These are phyloP conservation scores for Tupiocoris notatus DNA, from an alignment of 2,888 invertebrate species.

Conservation along the genomic window DNA sequence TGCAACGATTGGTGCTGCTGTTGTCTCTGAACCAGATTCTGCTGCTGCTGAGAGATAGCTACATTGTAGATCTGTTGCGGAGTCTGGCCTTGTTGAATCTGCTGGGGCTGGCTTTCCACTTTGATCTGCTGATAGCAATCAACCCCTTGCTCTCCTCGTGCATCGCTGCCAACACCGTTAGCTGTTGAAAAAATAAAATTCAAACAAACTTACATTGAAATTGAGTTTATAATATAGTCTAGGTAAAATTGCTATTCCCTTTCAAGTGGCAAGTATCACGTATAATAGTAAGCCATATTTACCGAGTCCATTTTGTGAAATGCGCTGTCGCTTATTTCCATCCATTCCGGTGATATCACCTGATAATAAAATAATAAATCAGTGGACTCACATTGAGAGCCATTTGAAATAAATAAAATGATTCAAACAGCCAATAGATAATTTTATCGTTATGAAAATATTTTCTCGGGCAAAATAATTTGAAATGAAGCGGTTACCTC, in stretches of 20 bases:
- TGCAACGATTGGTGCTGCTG: slow-evolving; percentile 26
- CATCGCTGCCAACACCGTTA: slow-evolving; percentile 1
- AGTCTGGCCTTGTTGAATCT: not conserved
- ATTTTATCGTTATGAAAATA: too few species aligned
- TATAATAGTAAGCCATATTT: too few species aligned
- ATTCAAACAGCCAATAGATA: too few species aligned
- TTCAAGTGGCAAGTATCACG: too few species aligned
- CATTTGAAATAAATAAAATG: too few species aligned
- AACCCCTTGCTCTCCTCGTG: slow-evolving; percentile 2
- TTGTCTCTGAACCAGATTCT: slow-evolving; percentile 4
- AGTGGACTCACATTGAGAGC: too few species aligned
- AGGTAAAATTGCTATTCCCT: too few species aligned
- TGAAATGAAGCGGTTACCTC: slow-evolving; percentile 24
- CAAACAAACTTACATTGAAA: too few species aligned
- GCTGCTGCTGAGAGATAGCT: slow-evolving; percentile 25
- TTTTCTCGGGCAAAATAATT: too few species aligned
- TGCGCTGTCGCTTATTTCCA: slow-evolving; percentile 1
- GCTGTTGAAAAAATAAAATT: too few species aligned
- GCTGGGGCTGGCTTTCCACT: slow-evolving; percentile 6
- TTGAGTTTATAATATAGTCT: too few species aligned
- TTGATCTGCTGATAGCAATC: slow-evolving; percentile 11
- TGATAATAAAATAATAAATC: too few species aligned
- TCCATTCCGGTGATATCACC: slow-evolving; percentile 9
- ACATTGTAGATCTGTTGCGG: slow-evolving; percentile 27
- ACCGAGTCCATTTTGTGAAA: slow-evolving; percentile 28